Base-by-base conservation (phyloP, 2,888 invertebrate species). In the Athrips mouffetella region DNA sequence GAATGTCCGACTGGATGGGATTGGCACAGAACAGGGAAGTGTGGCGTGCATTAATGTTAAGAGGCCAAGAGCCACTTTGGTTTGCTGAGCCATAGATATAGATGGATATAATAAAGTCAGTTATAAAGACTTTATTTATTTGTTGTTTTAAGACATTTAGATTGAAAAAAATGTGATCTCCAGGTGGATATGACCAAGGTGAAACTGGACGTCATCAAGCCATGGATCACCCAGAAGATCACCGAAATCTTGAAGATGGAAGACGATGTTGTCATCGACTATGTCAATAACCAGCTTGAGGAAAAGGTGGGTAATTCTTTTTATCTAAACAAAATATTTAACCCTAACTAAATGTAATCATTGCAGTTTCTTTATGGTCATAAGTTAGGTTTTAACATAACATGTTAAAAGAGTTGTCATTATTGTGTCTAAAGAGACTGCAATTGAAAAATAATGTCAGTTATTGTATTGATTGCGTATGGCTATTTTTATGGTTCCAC, bases 241-340 rank as follows among this genome's bases (percentile, higher is more conserved):
- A 98, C 98, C 2, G 97, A 98, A 73, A 94, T 99, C 52, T 91
- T 99, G 47, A 97, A 97, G 65, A 96, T 98, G 83, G 99, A 99
- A 86, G 99, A 99, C 80, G 99, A 99, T 84, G 99, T 99, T 31
- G 95, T 99, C 60, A 96, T 98, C 57, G 98, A 99, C 83, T 99
- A 98, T 91, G 98, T 99, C 61, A 97, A 98, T 89, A 98, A 98
- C 87, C 99, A 99, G 84, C 90, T 99, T 49, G 99, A 99, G 80
- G 94, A 96, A 77, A 96, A 96, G 92, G 96, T 96, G 91, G 76
- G 65, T 80, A 68, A 58, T 62, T 60, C 59, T 53, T 59, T 58
- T 57, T n/a, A 10, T 47, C 49, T 60, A 45, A 58, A 45, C 49
- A 54, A 53, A 53, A 64, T 53, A 63, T 68, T 61, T 62, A 71